Evolutionary conservation across 2,113 vertebrate genomes (phyloP).

Genomic region (Heterotilapia buettikoferi): DNA sequence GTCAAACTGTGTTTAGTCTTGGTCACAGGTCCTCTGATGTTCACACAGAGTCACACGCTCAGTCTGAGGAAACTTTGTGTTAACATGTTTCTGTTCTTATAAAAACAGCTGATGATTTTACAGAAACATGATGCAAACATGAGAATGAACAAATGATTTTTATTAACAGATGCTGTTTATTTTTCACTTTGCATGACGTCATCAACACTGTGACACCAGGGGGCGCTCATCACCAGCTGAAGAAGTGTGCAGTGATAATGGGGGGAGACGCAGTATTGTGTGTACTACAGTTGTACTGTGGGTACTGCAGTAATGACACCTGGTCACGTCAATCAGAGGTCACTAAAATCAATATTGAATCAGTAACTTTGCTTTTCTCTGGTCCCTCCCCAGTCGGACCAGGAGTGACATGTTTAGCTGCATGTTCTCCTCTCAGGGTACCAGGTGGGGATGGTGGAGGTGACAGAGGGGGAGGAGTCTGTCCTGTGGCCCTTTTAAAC

Average conservation of each 20-base stretch:
- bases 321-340: too few relatives aligned
- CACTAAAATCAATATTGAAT: too few relatives aligned
- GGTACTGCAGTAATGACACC: too few relatives aligned
- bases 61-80: background rate
- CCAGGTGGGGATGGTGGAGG: background rate
- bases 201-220: background rate
- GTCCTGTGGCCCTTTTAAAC: accelerated
- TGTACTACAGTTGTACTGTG: too few relatives aligned
- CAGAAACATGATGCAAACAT: accelerated
- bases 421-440: background rate
- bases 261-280: too few relatives aligned
- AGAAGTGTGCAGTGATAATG: too few relatives aligned
- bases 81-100: background rate
- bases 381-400: too few relatives aligned
- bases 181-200: accelerated
- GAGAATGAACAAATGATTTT: background rate
- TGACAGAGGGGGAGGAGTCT: background rate
- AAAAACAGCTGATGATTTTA: background rate
- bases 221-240: too few relatives aligned
- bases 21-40: background rate
- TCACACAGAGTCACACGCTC: background rate
- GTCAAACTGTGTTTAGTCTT: background rate
- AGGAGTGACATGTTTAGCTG: too few relatives aligned
- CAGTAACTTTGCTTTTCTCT: too few relatives aligned
- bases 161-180: background rate